Evolutionary conservation across 2,797 vertebrate species (phyloP), one percentile per base, ranked within the genome.

Genomic region (Hemibagrus guttatus): DNA sequence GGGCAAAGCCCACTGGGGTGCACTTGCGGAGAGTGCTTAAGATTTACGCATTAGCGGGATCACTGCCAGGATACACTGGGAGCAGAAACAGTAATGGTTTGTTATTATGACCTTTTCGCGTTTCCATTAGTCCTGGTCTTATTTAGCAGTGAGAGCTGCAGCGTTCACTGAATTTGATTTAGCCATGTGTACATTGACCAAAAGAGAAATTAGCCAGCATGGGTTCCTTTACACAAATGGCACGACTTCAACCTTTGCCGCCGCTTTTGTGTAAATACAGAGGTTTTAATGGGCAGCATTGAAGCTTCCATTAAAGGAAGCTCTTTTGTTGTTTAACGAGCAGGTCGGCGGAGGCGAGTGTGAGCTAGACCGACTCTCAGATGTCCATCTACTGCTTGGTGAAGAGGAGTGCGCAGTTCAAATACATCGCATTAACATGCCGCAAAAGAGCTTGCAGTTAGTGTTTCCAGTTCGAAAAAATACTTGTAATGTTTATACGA

Each of bases 61-160:
- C 89, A 89, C 90, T 95, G 96, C 95, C 96, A 95, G 95, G 92
- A 93, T 90, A 90, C 95, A 90, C 95, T 92, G 95, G 94, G 95
- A 95, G 94, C 93, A 93, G 93, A 96, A 96, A 93, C 96, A 95
- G 94, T 96, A 97, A 97, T 97, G 96, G 96, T 97, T 98, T 98
- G 97, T 98, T 97, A 97, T 97, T 94, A 94, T 97, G 97, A 98
- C 97, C 96, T 97, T 95, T 92, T 86, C 96, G 96, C 95, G 95
- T 97, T 97, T 97, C 96, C 97, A 97, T 98, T 97, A 97, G 96
- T 95, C 95, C 96, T 95, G 93, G 90, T 91, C 87, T 91, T 91
- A 89, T 93, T 92, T 78, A 91, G 91, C 90, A 71, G 79, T 89
- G 91, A 94, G 95, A 95, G 95, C 96, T 88, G 90, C 93, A 93